Base-by-base conservation (phyloP, 1,140 invertebrate species). In the Megalonaias nervosa region DNA sequence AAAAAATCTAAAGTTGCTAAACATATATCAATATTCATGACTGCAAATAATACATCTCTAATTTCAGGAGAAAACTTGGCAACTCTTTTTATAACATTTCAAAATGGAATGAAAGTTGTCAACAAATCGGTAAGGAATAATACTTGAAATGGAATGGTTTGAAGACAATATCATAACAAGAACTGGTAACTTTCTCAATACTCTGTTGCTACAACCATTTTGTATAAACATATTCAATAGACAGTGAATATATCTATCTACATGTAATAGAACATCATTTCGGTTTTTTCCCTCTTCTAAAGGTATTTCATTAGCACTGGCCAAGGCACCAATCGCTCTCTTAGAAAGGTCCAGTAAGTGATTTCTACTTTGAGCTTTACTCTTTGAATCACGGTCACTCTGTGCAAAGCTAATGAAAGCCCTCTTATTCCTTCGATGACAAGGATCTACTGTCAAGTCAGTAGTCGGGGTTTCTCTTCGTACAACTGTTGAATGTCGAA, bases 281-380 rank as follows among this genome's bases (percentile, higher is more conserved):
- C n/a, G n/a, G n/a, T n/a, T n/a, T n/a, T 19, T 55, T 26, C 12
- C 14, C 1, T 31, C 31, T 2, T 62, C 14, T 64, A 55, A 64
- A 19, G 38, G 11, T n/a, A 48, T 31, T 17, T 58, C 26, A 9
- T 72, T 26, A 19, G 58, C 60, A 5, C 2, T 26, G n/a, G 62
- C 56, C 17, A 48, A 6, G 14, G n/a, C 14, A 64, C 48, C 60
- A 12, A 65, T 19, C 17, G 5, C 14, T n/a, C 48, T 65, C 17
- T 23, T 62, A n/a, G n/a, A n/a, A n/a, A n/a, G n/a, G n/a, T n/a
- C n/a, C n/a, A n/a, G 60, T 17, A 72, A 48, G 59, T 72, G 71
- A 19, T 72, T 31, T 62, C 71, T 72, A 31, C 71, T 64, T 64
- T 64, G 62, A 31, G 26, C 48, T 14, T 19, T 48, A 26, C 26